phyloP scores from a whole-genome alignment of 1,140 invertebrate species.

The Drosophila carrolli region DNA sequence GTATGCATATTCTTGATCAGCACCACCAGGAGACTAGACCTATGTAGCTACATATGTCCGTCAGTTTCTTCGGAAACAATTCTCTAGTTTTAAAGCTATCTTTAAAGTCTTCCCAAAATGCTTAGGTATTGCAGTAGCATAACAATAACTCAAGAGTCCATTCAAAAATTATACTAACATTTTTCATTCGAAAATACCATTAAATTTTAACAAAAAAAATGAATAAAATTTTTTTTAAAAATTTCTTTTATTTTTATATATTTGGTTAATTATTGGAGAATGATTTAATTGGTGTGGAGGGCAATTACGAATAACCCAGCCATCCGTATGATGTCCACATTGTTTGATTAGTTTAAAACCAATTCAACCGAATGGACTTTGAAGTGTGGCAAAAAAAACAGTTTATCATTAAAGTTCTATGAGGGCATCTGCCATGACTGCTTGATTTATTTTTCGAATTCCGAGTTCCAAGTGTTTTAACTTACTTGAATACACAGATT shows the following conservation, averaged over 20 bases:
- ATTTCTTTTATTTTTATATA: constrained; percentile 4
- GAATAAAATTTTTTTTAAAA: no score
- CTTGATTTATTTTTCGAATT: background rate
- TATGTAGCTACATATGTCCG: no score
- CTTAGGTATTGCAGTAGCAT: no score
- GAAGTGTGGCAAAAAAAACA: background rate
- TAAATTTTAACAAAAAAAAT: background rate
- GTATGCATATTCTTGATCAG: no score
- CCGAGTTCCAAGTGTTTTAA: constrained; percentile 12
- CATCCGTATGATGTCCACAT: constrained; percentile 9
- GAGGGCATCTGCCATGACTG: constrained; percentile 4
- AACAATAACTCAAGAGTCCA: no score
- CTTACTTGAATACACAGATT: constrained; percentile 2
- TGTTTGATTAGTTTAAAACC: background rate
- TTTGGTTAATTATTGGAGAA: constrained; percentile 7
- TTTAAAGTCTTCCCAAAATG: no score
- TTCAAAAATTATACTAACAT: background rate
- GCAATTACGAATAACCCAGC: constrained; percentile 10
- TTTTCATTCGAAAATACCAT: background rate
- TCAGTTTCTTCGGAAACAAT: no score
- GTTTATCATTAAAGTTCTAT: background rate
- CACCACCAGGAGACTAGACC: no score
- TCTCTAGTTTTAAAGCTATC: no score
- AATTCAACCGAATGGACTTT: constrained; percentile 1
- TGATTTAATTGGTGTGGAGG: background rate